Percentiles rank a stretch among this genome's conserved stretches.
These are phyloP conservation scores for Dromius quadrimaculatus DNA, from an alignment of 2,888 invertebrate species.

Conservation along the genomic window DNA sequence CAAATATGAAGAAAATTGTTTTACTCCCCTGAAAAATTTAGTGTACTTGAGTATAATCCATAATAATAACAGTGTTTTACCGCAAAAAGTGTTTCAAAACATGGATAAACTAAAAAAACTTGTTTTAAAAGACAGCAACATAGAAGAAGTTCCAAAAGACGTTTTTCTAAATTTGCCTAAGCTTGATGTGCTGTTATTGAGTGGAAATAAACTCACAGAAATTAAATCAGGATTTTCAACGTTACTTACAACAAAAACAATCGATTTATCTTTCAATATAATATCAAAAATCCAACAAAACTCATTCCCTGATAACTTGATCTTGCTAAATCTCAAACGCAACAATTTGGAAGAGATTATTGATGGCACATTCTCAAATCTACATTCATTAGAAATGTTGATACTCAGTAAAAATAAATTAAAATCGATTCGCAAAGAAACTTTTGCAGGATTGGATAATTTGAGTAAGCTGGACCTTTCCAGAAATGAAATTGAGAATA, in stretches of 20 bases:
- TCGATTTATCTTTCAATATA: conserved; percentile 50
- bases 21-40: conserved; percentile 48
- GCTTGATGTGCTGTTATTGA: conserved; percentile 42
- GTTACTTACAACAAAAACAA: conserved; percentile 31
- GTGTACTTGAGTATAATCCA: conserved; percentile 52
- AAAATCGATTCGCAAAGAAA: conserved; percentile 21
- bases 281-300: conserved; percentile 40
- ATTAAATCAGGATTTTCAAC: conserved; percentile 47
- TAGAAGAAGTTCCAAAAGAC: conserved; percentile 50
- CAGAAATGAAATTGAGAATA: conserved; percentile 49
- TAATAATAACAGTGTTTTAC: conserved; percentile 52
- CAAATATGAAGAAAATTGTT: conserved; percentile 47
- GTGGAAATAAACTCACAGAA: conserved; percentile 52
- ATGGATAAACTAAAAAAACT: conserved; percentile 49
- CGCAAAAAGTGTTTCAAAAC: conserved; percentile 46
- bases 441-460: conserved; percentile 31
- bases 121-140: conserved; percentile 52
- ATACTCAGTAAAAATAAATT: conserved; percentile 53
- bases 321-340: conserved; percentile 51
- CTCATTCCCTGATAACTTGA: conserved; percentile 52
- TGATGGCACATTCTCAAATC: conserved; percentile 42
- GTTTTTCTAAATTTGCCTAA: conserved; percentile 46
- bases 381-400: conserved; percentile 51
- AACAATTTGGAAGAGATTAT: conserved; percentile 44
- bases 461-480: conserved; percentile 53